Evolutionary conservation across 2,797 vertebrate genomes (phyloP).

Genomic region (Champsocephalus gunnari): DNA sequence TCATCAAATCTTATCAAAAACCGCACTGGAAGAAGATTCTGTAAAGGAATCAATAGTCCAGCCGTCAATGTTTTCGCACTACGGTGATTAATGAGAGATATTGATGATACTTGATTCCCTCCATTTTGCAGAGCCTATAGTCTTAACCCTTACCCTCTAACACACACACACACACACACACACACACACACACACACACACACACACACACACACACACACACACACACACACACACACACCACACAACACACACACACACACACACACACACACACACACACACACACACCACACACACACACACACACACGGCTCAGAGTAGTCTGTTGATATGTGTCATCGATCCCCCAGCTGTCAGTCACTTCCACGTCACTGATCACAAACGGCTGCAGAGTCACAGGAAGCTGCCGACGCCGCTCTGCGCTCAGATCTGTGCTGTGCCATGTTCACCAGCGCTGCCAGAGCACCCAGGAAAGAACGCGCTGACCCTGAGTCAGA

Average conservation of each 20-base stretch:
- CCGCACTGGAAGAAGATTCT: no score
- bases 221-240: background rate
- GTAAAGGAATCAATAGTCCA: no score
- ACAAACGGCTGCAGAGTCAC: conserved; percentile 53
- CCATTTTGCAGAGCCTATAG: no score
- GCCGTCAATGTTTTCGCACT: no score
- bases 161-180: no score
- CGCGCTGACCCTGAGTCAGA: conserved; percentile 37
- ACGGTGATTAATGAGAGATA: no score
- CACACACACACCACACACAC: conserved; percentile 2
- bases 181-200: background rate
- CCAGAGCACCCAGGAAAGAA: background rate
- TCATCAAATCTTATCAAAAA: no score
- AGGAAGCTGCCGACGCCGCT: conserved; percentile 5
- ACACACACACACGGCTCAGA: conserved; percentile 11
- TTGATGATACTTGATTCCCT: no score
- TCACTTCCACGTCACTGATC: conserved; percentile 67
- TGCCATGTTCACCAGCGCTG: conserved; percentile 2
- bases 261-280: background rate
- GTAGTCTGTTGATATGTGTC: conserved; percentile 70
- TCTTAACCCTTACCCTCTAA: no score
- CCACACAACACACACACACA: no score
- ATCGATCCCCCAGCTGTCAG: conserved; percentile 76
- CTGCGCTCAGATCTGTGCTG: conserved; percentile 31
- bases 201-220: background rate